Evolutionary conservation across 2,888 invertebrate species (phyloP).

Genomic region (Branchipolynoe longqiensis): DNA sequence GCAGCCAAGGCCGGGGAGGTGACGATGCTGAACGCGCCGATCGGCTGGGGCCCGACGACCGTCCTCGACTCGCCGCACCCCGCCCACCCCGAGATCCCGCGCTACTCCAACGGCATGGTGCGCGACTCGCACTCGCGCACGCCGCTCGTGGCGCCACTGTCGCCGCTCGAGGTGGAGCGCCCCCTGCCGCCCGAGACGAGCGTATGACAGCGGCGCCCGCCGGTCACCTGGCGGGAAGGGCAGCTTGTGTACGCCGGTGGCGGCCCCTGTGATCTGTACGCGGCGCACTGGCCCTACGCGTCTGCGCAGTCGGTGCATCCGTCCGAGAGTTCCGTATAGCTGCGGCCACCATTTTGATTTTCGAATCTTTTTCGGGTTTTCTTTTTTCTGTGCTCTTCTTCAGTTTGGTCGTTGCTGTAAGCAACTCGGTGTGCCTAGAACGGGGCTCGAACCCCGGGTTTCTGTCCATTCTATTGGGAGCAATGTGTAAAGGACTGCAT

Average conservation of each 20-base stretch:
- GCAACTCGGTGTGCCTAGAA: no score
- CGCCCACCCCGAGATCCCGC: slow-evolving; percentile 25
- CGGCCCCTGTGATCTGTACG: slow-evolving; percentile 18
- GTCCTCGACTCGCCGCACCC: not conserved
- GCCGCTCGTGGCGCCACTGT: slow-evolving; percentile 2
- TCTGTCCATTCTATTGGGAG: no score
- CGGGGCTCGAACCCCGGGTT: no score
- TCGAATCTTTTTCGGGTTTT: no score
- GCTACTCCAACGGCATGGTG: slow-evolving; percentile 46
- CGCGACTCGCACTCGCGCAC: slow-evolving; percentile 32
- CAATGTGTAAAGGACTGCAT: no score
- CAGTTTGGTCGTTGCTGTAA: no score
- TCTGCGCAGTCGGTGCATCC: slow-evolving; percentile 48
- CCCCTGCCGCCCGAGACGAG: slow-evolving; percentile 27
- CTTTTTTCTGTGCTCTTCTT: no score
- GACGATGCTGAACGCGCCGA: slow-evolving; percentile 45
- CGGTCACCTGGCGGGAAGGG: slow-evolving; percentile 42
- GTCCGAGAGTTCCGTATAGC: slow-evolving; percentile 46
- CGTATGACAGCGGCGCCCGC: slow-evolving; percentile 50
- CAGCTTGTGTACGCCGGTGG: not conserved
- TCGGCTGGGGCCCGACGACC: slow-evolving; percentile 46
- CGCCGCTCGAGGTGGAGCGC: not conserved
- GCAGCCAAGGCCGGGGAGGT: slow-evolving; percentile 42
- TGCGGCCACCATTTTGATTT: not conserved
- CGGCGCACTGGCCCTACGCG: slow-evolving; percentile 1